These are phyloP conservation scores for Anisognathus igniventris DNA, from an alignment of 2,797 vertebrate genomes.

Conservation along the genomic window DNA sequence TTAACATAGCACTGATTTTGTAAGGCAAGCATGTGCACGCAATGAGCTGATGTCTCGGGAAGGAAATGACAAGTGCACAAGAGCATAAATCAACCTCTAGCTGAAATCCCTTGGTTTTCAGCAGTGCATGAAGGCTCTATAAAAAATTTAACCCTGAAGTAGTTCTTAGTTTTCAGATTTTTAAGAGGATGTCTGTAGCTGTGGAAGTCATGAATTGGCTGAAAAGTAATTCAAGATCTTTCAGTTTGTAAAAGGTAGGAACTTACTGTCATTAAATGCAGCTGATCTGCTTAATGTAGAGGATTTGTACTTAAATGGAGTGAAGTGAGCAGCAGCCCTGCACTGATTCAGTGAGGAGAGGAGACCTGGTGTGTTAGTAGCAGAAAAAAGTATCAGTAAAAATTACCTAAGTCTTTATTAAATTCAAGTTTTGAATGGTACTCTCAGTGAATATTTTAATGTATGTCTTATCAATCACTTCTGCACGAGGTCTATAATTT, in stretches of 20 bases:
- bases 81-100: conserved; percentile 34
- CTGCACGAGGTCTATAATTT: neutral
- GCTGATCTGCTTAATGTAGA: neutral
- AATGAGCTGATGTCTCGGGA: conserved; percentile 3
- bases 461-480: neutral
- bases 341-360: neutral
- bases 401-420: neutral
- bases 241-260: neutral
- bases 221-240: neutral
- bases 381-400: neutral
- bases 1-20: neutral
- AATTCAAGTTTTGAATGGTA: neutral
- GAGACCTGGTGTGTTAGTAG: neutral
- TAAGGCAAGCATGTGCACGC: conserved; percentile 3
- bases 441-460: neutral
- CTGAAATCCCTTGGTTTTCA: conserved; percentile 16
- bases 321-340: neutral
- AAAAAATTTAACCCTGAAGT: conserved; percentile 10
- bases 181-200: neutral
- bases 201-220: neutral
- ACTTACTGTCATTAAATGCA: neutral
- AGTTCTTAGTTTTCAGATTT: neutral
- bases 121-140: neutral
- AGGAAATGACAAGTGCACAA: conserved; percentile 43
- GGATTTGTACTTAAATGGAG: neutral